These are phyloP conservation scores for Etia nguti DNA, from an alignment of 2,113 vertebrate species.

Conservation along the genomic window DNA sequence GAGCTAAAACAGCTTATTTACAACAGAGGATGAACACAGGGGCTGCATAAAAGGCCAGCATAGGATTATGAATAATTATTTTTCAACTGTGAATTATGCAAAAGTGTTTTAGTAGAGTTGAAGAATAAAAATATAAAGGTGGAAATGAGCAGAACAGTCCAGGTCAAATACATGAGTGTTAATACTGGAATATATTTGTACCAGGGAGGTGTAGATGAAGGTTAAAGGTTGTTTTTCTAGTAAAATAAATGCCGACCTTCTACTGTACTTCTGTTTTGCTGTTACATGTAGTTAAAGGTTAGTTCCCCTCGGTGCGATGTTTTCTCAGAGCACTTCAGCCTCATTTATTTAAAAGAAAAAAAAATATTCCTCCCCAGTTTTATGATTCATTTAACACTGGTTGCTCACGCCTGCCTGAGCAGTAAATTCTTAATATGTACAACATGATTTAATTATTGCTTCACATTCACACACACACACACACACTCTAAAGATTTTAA, in stretches of 20 bases:
- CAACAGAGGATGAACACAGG: neutral
- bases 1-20: neutral
- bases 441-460: constrained; percentile 7
- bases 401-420: neutral
- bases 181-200: neutral
- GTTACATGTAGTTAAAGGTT: neutral
- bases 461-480: neutral
- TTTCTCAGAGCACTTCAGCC: neutral
- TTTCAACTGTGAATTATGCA: neutral
- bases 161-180: neutral
- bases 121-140: neutral
- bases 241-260: neutral
- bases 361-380: neutral
- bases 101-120: neutral
- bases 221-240: neutral
- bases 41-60: neutral
- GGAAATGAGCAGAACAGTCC: neutral
- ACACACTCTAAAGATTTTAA: neutral
- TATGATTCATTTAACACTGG: constrained; percentile 2
- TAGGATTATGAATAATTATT: neutral
- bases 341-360: neutral
- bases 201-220: neutral
- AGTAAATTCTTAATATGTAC: neutral
- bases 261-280: neutral
- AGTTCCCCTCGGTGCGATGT: neutral